Evolutionary conservation across 2,797 vertebrate genomes (phyloP), one percentile per base, ranked within the genome.

Genomic region (Podarcis siculus): DNA sequence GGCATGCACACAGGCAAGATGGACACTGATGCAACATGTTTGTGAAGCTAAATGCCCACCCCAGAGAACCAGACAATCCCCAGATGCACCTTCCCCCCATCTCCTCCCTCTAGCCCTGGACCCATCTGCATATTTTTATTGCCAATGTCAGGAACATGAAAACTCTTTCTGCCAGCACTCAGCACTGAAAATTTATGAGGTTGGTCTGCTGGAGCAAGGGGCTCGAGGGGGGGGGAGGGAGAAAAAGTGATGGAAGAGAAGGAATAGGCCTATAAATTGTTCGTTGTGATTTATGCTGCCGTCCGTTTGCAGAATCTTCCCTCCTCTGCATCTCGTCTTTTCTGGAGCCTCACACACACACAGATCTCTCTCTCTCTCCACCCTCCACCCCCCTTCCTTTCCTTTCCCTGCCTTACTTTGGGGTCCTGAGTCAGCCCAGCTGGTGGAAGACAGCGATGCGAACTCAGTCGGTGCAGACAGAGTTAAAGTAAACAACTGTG

Each of bases 401-500:
- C 32, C 86, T 45, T 71, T 80, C 69, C 30, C 78, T 79, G 37
- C 92, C 92, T 79, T 80, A 23, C 90, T 76, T 95, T 90, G 96
- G 96, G 97, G 95, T 97, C 97, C 98, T 99, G 99, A 99, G 98
- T 97, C 97, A 97, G 97, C 96, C 97, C 99, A 99, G 98, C 99
- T 99, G 99, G 98, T 98, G 97, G 98, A 98, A 98, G 98, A 98
- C 98, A 97, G 98, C 96, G 96, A 98, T 98, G 98, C 95, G 97
- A 98, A 97, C 97, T 98, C 97, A 97, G 97, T 97, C 97, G 98
- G 98, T 98, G 98, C 98, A 99, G 98, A 99, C 98, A 98, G 98
- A 98, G 98, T 98, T 98, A 98, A 99, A 98, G 98, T 99, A 99
- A 99, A 99, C 99, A 99, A 97, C 94, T 97, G 97, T 98, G 98